phyloP scores from a whole-genome alignment of 2,113 vertebrate species.

The Eira barbara region DNA sequence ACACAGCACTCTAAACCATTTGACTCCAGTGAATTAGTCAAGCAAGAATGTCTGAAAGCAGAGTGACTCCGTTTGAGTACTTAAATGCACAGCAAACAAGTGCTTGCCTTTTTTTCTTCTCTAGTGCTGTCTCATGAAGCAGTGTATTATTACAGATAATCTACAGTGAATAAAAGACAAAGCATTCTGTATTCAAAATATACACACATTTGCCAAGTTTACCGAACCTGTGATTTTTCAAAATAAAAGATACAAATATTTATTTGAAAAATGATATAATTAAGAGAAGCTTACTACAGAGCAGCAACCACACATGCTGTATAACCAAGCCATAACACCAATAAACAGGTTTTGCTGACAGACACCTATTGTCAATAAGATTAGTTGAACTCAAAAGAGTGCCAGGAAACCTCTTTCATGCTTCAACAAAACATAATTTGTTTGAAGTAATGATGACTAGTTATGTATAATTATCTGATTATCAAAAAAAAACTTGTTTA shows the following conservation, averaged over 20 bases:
- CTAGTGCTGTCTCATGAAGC: conserved; percentile 46
- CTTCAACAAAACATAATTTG: conserved; percentile 76
- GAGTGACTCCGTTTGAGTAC: conserved; percentile 42
- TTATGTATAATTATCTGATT: conserved; percentile 78
- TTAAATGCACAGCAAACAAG: conserved; percentile 54
- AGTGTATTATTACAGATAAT: conserved; percentile 60
- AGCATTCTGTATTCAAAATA: conserved; percentile 54
- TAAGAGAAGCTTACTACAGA: conserved; percentile 59
- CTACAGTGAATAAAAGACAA: conserved; percentile 70
- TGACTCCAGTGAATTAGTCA: conserved; percentile 56
- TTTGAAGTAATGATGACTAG: conserved; percentile 78
- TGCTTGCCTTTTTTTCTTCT: conserved; percentile 18
- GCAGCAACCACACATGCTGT: not conserved
- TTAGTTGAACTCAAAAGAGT: conserved; percentile 70
- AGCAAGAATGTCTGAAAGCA: conserved; percentile 50
- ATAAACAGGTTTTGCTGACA: conserved; percentile 58
- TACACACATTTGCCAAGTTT: conserved; percentile 69
- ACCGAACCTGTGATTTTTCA: conserved; percentile 69
- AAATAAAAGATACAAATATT: conserved; percentile 76
- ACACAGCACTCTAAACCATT: conserved; percentile 56
- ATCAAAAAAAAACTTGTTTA: conserved; percentile 54
- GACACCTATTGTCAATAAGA: conserved; percentile 71
- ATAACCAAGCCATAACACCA: conserved; percentile 24
- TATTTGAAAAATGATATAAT: conserved; percentile 76
- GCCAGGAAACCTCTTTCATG: conserved; percentile 73